Conservation (phyloP, 2,888 invertebrate species). For the Drosophila neotestacea region DNA sequence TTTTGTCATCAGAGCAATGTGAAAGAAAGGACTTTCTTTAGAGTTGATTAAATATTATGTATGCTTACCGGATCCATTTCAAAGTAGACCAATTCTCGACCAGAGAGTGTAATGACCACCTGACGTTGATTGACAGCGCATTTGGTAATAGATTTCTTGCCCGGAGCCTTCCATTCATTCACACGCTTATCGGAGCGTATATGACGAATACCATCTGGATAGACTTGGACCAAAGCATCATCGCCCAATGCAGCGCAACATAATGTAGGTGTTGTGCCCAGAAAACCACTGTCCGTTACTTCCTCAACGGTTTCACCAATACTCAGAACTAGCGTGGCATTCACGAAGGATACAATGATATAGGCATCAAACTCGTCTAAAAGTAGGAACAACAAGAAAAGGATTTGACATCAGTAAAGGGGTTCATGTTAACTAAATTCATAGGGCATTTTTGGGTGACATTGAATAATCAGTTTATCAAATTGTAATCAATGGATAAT, state of each 20-base stretch:
- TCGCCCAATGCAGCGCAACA: conserved; percentile 98
- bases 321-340: conserved; percentile 98
- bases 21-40: neutral
- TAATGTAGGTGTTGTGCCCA: conserved; percentile 99
- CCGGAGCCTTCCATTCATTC: conserved; percentile 99
- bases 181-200: conserved; percentile 99
- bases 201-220: conserved; percentile 99
- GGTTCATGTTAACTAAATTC: neutral
- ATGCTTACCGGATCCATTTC: conserved; percentile 98
- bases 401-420: conserved; percentile 25
- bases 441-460: conserved; percentile 42
- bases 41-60: neutral
- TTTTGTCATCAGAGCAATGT: conserved; percentile 83
- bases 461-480: conserved; percentile 83
- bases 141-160: conserved; percentile 97
- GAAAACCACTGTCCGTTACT: conserved; percentile 99
- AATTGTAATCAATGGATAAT: conserved; percentile 86
- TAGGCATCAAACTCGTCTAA: conserved; percentile 92
- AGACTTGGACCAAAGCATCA: conserved; percentile 99
- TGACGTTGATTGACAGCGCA: conserved; percentile 99
- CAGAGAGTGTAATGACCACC: conserved; percentile 98
- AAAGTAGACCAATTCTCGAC: conserved; percentile 99
- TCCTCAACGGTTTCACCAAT: conserved; percentile 99
- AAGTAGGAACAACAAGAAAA: conserved; percentile 56
- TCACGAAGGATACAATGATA: conserved; percentile 99